These are phyloP conservation scores for Luscinia megarhynchos DNA, from an alignment of 2,797 vertebrate species.

Conservation along the genomic window DNA sequence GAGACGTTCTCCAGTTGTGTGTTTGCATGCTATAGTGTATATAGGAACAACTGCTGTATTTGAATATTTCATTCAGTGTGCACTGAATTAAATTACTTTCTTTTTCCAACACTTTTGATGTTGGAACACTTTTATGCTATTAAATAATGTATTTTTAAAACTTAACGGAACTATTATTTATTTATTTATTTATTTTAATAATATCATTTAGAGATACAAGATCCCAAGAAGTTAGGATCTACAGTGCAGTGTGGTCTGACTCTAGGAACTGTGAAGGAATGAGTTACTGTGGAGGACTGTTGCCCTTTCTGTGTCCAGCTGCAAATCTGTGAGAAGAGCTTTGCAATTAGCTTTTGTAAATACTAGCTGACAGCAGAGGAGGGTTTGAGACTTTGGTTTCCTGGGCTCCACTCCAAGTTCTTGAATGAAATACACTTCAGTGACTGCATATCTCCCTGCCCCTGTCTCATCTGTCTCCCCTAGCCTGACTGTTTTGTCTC, in stretches of 20 bases:
- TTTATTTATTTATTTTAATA: not conserved
- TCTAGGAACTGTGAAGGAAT: not conserved
- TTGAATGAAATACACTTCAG: conserved; percentile 44
- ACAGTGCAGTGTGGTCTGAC: not conserved
- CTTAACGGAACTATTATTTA: not conserved
- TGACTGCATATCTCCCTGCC: not conserved
- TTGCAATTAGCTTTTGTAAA: conserved; percentile 52
- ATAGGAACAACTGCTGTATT: not conserved
- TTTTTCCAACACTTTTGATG: not conserved
- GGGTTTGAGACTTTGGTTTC: conserved; percentile 29
- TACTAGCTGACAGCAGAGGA: conserved; percentile 39
- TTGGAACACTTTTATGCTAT: not conserved
- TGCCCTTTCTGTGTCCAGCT: conserved; percentile 7
- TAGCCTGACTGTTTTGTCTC: conserved; percentile 11
- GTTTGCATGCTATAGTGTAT: not conserved
- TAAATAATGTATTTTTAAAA: not conserved
- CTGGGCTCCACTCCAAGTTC: conserved; percentile 56
- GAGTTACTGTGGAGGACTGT: not conserved
- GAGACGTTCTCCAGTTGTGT: not conserved
- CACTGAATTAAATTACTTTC: not conserved
- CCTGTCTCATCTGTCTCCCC: conserved; percentile 29
- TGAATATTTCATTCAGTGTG: not conserved
- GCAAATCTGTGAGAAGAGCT: conserved; percentile 14
- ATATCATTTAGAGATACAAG: not conserved
- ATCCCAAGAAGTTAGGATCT: not conserved